A percentile compares a stretch with the other conserved stretches of the same genome.
phyloP scores from a whole-genome alignment of 2,888 invertebrate species.

The Geotrupes spiniger region DNA sequence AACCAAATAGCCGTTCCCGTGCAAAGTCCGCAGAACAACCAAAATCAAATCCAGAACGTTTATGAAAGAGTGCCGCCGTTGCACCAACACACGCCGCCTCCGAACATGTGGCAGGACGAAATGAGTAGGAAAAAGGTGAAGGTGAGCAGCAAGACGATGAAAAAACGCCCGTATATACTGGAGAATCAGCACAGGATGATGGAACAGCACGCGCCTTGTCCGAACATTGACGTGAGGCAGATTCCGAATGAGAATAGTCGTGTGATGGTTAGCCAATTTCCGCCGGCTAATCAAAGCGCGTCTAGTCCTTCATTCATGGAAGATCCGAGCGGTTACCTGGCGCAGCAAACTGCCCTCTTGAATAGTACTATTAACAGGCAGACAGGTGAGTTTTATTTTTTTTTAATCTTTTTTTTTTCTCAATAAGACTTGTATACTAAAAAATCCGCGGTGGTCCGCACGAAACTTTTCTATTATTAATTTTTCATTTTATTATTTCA shows the following conservation, averaged over 20 bases:
- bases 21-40: slow-evolving; percentile 26
- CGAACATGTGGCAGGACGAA: slow-evolving; percentile 57
- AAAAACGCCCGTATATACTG: slow-evolving; percentile 56
- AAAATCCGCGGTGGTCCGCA: too few species aligned
- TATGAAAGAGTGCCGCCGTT: slow-evolving; percentile 72
- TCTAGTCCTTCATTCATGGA: slow-evolving; percentile 81
- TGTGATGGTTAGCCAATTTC: slow-evolving; percentile 40
- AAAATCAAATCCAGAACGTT: slow-evolving; percentile 46
- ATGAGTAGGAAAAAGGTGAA: slow-evolving; percentile 58
- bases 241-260: slow-evolving; percentile 47
- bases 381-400: slow-evolving; percentile 41
- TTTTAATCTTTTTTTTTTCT: too few species aligned
- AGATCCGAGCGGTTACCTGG: slow-evolving; percentile 86
- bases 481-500: too few species aligned
- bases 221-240: slow-evolving; percentile 60
- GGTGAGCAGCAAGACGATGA: slow-evolving; percentile 52
- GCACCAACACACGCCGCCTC: slow-evolving; percentile 65
- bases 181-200: slow-evolving; percentile 42
- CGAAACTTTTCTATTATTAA: too few species aligned
- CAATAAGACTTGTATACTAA: too few species aligned
- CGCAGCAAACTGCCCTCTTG: slow-evolving; percentile 83
- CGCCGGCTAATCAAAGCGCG: slow-evolving; percentile 37
- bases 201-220: slow-evolving; percentile 50
- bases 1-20: slow-evolving; percentile 37
- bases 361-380: slow-evolving; percentile 79